A percentile compares a stretch with the other conserved stretches of the same genome.
Evolutionary conservation across 2,797 vertebrate genomes (phyloP).

Genomic region (Jordanella pulchra): DNA sequence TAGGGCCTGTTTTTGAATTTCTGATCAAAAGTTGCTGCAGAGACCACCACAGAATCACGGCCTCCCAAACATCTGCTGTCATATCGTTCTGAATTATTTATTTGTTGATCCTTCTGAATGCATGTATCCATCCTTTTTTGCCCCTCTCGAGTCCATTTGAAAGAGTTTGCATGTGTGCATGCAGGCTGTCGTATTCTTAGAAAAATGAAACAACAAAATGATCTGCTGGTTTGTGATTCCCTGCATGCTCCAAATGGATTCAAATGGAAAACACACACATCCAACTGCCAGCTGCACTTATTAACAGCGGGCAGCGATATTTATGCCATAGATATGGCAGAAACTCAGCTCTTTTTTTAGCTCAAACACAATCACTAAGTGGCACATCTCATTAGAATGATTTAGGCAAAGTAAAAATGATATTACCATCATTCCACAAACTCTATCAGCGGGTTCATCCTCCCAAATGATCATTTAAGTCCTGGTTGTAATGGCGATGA

Average conservation of each 20-base stretch:
- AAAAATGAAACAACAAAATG: constrained; percentile 70
- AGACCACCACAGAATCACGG: constrained; percentile 71
- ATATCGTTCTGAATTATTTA: constrained; percentile 77
- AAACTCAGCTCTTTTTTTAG: constrained; percentile 46
- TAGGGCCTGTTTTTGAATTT: constrained; percentile 76
- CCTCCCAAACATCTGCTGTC: constrained; percentile 79
- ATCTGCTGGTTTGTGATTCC: constrained; percentile 55
- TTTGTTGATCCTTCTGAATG: constrained; percentile 74
- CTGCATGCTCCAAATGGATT: constrained; percentile 35
- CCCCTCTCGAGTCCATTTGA: constrained; percentile 59
- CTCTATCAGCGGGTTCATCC: constrained; percentile 65
- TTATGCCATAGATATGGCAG: constrained; percentile 42
- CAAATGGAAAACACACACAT: constrained; percentile 29
- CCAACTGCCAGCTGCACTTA: constrained; percentile 36
- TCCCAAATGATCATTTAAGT: constrained; percentile 74
- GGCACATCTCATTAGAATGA: constrained; percentile 72
- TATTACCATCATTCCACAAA: constrained; percentile 69
- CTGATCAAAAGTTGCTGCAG: constrained; percentile 72
- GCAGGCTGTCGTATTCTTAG: constrained; percentile 36
- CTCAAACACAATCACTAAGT: constrained; percentile 59
- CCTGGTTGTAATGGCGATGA: constrained; percentile 74
- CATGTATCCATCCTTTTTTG: constrained; percentile 49
- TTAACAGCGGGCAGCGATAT: constrained; percentile 54
- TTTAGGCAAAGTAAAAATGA: constrained; percentile 67
- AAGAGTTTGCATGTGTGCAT: constrained; percentile 25